Evolutionary conservation across 2,797 vertebrate species (phyloP).

Genomic region (Cephalopachus bancanus): DNA sequence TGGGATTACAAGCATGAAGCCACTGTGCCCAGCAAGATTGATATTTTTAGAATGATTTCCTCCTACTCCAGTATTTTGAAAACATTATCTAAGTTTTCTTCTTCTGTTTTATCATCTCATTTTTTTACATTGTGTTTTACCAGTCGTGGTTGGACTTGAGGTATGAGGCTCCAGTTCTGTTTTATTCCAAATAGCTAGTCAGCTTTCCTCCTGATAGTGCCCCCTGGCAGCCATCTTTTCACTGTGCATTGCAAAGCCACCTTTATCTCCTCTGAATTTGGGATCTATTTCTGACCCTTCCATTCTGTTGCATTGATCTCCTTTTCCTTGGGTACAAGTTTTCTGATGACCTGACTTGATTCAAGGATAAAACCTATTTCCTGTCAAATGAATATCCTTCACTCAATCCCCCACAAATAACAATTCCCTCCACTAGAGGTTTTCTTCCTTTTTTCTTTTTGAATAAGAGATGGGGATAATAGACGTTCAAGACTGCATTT

Average conservation of each 20-base stretch:
- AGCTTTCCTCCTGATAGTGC: not conserved
- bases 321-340: slow-evolving; percentile 6
- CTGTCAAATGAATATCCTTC: not conserved
- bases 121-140: not conserved
- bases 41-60: not conserved
- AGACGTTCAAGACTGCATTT: not conserved
- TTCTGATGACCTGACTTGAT: slow-evolving; percentile 47
- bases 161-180: not conserved
- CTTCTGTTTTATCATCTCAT: not conserved
- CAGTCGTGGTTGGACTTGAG: not conserved
- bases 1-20: no score
- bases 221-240: not conserved
- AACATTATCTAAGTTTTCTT: not conserved
- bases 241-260: not conserved
- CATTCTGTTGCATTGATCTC: slow-evolving; percentile 30
- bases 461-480: not conserved
- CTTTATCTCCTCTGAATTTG: not conserved
- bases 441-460: slow-evolving; percentile 38
- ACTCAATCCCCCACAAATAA: slow-evolving; percentile 23
- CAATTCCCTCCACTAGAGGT: not conserved
- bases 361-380: slow-evolving; percentile 49
- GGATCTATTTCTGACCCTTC: slow-evolving; percentile 23
- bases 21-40: not conserved
- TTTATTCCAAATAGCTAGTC: not conserved
- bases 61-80: not conserved